Percentiles rank a stretch among this genome's conserved stretches.
These are phyloP conservation scores for Lasioglossum albipes DNA, from an alignment of 1,140 invertebrate species.

Conservation along the genomic window DNA sequence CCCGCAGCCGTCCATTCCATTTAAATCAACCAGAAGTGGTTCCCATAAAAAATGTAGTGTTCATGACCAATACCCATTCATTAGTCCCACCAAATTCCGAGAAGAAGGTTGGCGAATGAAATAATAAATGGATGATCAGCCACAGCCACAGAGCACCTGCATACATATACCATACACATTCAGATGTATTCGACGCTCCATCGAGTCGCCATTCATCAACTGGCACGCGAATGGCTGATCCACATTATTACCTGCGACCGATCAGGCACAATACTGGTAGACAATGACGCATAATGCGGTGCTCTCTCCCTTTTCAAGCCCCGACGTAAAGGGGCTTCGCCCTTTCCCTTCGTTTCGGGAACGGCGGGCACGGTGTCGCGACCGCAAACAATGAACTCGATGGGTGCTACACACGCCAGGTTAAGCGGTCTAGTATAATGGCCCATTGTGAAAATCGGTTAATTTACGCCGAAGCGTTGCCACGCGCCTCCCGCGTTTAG, in stretches of 20 bases:
- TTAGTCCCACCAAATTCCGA: background rate
- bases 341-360: constrained; percentile 26
- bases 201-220: constrained; percentile 25
- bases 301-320: constrained; percentile 45
- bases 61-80: background rate
- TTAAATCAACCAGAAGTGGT: too few relatives aligned
- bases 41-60: background rate
- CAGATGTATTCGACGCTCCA: background rate
- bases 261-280: constrained; percentile 55
- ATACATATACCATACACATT: background rate
- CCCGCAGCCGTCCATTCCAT: too few relatives aligned
- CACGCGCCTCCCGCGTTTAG: constrained; percentile 16
- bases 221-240: constrained; percentile 33
- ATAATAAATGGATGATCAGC: background rate
- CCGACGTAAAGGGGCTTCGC: background rate
- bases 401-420: constrained; percentile 38
- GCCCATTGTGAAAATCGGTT: constrained; percentile 63
- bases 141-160: too few relatives aligned
- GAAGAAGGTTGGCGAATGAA: too few relatives aligned
- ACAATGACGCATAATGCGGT: constrained; percentile 60
- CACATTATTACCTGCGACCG: constrained; percentile 46
- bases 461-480: constrained; percentile 55
- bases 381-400: constrained; percentile 64
- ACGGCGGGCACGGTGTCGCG: constrained; percentile 9
- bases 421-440: constrained; percentile 60